Base-by-base conservation (phyloP, 1,140 invertebrate species). In the Atopsyche davidsoni region DNA sequence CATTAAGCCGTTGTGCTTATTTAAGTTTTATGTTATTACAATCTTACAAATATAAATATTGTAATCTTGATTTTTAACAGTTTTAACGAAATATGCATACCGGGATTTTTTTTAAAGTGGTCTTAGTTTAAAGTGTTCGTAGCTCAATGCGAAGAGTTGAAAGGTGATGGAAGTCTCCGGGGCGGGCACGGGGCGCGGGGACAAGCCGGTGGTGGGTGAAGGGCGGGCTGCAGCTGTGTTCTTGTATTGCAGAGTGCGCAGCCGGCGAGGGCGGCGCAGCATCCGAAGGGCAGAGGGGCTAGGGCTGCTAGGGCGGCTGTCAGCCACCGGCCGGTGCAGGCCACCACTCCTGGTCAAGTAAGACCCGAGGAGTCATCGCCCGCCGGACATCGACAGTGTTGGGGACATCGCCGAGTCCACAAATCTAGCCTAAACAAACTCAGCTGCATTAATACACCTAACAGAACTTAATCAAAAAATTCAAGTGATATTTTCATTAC, bases 241-340 rank as follows among this genome's bases (percentile, higher is more conserved):
- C 61, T 70, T 73, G 65, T 73, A 67, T 73, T 73, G 51, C 71
- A 73, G 71, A 67, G 68, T 67, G 68, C 60, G 69, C 51, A 58
- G 62, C 59, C 54, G 61, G 69, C 51, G 64, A 65, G 64, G 67
- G 67, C 64, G 68, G 64, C 60, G 70, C 69, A 65, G 64, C 65
- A 60, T 61, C 45, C 62, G 51, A 51, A 64, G 70, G 69, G 68
- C 70, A 70, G 70, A 44, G 64, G 41, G 49, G 45, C 49, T 56
- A 56, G 55, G 55, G 46, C 40, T 36, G 41, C n/a, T n/a, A 45
- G 34, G 38, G 36, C 36, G 3, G 24, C 44, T 42, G 24, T 14
- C 36, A 18, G 40, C 55, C 50, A 50, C 36, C 38, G 35, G 34
- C 36, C 9, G 7, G 35, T n/a, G n/a, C n/a, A 46, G 43, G 50